phyloP scores from a whole-genome alignment of 2,113 vertebrate genomes.

The Percina caprodes region DNA sequence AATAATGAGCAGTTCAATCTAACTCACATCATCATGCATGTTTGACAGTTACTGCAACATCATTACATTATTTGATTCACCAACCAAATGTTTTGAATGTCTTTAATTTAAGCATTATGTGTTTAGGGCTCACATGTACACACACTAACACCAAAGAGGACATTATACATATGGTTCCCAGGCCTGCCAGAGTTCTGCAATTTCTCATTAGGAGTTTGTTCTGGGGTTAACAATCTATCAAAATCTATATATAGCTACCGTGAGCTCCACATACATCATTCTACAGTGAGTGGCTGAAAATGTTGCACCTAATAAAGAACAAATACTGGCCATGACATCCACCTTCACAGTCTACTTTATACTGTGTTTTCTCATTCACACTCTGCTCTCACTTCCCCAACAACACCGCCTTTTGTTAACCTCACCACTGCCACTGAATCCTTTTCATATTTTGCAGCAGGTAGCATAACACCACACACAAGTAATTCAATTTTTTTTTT shows the following conservation, averaged over 20 bases:
- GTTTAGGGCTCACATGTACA: neutral
- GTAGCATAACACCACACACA: neutral
- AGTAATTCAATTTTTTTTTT: neutral
- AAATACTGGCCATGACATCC: neutral
- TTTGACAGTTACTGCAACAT: constrained; percentile 5
- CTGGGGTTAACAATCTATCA: neutral
- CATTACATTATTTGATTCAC: neutral
- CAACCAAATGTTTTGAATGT: constrained; percentile 1
- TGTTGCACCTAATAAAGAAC: constrained; percentile 1
- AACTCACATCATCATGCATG: neutral
- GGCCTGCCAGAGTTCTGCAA: neutral
- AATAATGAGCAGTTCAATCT: neutral
- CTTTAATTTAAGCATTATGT: constrained; percentile 5
- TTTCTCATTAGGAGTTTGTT: neutral
- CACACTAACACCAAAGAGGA: neutral
- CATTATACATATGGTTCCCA: neutral
- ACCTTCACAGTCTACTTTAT: neutral
- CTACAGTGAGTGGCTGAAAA: neutral
- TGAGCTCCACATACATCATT: neutral
- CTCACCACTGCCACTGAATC: neutral
- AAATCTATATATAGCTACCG: neutral
- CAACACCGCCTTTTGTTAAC: neutral
- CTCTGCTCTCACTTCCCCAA: neutral
- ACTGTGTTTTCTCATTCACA: constrained; percentile 10
- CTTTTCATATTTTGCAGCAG: neutral